Conservation (phyloP, 1,140 invertebrate species). For the Drosophila azteca region DNA sequence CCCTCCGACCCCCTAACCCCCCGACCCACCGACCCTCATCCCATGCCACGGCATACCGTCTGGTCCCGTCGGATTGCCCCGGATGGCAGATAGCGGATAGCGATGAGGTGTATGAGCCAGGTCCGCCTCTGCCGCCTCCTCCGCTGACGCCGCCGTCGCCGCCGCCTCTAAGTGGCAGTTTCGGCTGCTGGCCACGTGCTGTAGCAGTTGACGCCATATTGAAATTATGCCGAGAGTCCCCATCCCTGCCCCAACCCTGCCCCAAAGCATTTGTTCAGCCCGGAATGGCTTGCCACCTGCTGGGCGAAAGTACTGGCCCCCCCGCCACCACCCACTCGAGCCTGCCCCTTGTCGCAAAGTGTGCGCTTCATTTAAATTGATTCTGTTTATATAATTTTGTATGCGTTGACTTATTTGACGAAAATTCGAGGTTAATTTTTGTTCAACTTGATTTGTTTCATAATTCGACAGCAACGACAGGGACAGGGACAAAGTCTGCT, state of each 20-base stretch:
- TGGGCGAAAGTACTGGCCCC: background rate
- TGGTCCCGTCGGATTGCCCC: too few relatives aligned
- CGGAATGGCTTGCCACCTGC: slow-evolving; percentile 17
- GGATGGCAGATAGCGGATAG: too few relatives aligned
- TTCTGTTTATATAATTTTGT: slow-evolving; percentile 13
- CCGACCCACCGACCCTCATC: too few relatives aligned
- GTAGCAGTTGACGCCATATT: slow-evolving; percentile 13
- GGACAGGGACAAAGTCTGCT: too few relatives aligned
- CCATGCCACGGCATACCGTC: too few relatives aligned
- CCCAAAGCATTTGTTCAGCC: slow-evolving; percentile 4
- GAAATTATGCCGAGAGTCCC: slow-evolving; percentile 21
- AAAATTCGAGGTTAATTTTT: slow-evolving; percentile 18
- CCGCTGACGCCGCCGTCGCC: too few relatives aligned
- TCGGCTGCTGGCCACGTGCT: slow-evolving; percentile 20
- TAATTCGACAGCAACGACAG: background rate
- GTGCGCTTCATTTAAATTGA: slow-evolving; percentile 20
- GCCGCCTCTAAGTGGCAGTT: slow-evolving; percentile 26
- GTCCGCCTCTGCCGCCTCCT: too few relatives aligned
- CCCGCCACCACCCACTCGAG: background rate
- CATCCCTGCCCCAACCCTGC: background rate
- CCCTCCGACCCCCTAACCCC: too few relatives aligned
- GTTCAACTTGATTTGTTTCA: slow-evolving; percentile 3
- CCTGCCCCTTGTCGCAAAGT: too few relatives aligned
- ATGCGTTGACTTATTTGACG: slow-evolving; percentile 10
- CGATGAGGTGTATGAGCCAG: too few relatives aligned